phyloP scores from a whole-genome alignment of 2,113 vertebrate genomes.

The Psittacula cyanocephala region DNA sequence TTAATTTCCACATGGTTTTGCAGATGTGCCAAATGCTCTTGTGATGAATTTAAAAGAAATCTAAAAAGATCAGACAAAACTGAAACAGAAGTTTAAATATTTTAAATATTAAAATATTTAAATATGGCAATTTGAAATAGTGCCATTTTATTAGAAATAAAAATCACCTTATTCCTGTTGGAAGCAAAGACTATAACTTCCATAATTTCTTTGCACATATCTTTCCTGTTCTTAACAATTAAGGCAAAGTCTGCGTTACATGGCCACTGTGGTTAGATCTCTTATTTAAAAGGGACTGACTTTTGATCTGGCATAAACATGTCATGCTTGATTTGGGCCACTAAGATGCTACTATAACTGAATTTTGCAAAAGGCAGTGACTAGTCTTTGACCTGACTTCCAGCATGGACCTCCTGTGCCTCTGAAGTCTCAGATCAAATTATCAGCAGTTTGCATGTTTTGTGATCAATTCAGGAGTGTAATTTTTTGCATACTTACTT shows the following conservation, averaged over 20 bases:
- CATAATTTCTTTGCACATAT: not conserved
- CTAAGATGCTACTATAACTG: not conserved
- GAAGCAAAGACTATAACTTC: not conserved
- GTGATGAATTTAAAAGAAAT: not conserved
- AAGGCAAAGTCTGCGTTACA: not conserved
- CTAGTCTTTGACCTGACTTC: not conserved
- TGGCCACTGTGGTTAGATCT: not conserved
- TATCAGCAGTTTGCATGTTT: not conserved
- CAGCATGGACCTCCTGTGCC: not conserved
- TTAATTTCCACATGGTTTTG: not conserved
- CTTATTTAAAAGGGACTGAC: not conserved
- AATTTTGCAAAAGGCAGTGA: slow-evolving; percentile 4
- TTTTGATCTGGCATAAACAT: not conserved
- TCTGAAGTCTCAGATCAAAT: not conserved
- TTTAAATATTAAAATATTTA: not conserved
- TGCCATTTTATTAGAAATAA: not conserved
- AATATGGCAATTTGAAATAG: not conserved
- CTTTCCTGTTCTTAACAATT: not conserved
- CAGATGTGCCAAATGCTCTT: not conserved
- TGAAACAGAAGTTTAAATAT: not conserved
- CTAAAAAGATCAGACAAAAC: not conserved
- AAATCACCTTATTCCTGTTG: not conserved
- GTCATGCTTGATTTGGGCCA: not conserved
- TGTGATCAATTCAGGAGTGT: not conserved
- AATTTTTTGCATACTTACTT: not conserved